phyloP scores from a whole-genome alignment of 2,888 invertebrate genomes.

The Drosophila merina region DNA sequence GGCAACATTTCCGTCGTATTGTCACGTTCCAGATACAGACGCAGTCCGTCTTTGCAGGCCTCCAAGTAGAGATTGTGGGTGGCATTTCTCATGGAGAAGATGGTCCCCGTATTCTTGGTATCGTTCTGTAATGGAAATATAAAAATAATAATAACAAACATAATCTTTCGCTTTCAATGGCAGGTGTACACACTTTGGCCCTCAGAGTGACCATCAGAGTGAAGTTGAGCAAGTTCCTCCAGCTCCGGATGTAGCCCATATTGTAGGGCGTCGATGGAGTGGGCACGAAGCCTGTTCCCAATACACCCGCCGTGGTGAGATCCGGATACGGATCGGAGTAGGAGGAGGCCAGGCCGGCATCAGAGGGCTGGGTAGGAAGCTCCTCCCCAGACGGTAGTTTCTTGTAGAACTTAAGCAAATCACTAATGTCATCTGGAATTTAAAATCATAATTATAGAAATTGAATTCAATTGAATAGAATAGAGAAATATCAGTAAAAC shows the following conservation, averaged over 20 bases:
- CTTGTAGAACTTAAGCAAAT: slow-evolving; percentile 83
- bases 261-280: slow-evolving; percentile 80
- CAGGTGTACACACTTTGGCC: slow-evolving; percentile 77
- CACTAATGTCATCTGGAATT: slow-evolving; percentile 82
- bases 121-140: slow-evolving; percentile 57
- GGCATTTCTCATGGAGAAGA: slow-evolving; percentile 82
- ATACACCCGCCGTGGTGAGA: slow-evolving; percentile 43
- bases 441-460: not conserved
- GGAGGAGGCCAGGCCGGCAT: slow-evolving; percentile 20
- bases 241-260: slow-evolving; percentile 80
- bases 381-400: slow-evolving; percentile 79
- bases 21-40: slow-evolving; percentile 83
- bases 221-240: slow-evolving; percentile 82
- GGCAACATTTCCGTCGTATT: slow-evolving; percentile 84
- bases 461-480: too few species aligned
- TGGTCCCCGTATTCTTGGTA: slow-evolving; percentile 75
- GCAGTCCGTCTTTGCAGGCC: slow-evolving; percentile 81
- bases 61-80: slow-evolving; percentile 83
- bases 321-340: slow-evolving; percentile 39
- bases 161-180: not conserved
- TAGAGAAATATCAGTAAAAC: too few species aligned
- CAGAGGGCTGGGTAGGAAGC: slow-evolving; percentile 28
- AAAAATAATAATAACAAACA: not conserved
- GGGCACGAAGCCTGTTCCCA: slow-evolving; percentile 35
- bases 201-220: slow-evolving; percentile 83